A percentile compares a stretch with the other conserved stretches of the same genome.
phyloP scores from a whole-genome alignment of 2,888 invertebrate species.

The Crioceris asparagi region DNA sequence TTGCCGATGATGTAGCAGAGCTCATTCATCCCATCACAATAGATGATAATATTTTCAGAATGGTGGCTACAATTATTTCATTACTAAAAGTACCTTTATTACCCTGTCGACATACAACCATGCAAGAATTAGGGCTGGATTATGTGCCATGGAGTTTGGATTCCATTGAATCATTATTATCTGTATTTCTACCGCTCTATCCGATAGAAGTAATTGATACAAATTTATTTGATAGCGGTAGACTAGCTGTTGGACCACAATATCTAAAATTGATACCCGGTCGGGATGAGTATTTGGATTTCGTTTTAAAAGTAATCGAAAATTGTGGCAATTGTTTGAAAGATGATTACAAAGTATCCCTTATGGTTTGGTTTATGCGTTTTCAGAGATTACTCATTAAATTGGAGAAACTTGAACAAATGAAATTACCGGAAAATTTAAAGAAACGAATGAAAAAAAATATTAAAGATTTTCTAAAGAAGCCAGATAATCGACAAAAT shows the following conservation, averaged over 20 bases:
- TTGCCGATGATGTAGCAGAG: constrained; percentile 51
- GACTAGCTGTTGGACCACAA: constrained; percentile 48
- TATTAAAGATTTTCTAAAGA: constrained; percentile 46
- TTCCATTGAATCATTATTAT: constrained; percentile 42
- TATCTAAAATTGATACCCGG: constrained; percentile 49
- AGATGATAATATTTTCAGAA: constrained; percentile 45
- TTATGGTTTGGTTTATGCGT: constrained; percentile 50
- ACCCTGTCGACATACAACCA: constrained; percentile 39
- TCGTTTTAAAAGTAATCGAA: constrained; percentile 42
- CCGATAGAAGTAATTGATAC: constrained; percentile 29
- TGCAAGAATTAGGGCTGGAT: constrained; percentile 37
- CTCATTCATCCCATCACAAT: constrained; percentile 58
- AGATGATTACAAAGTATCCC: constrained; percentile 41
- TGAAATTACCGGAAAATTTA: constrained; percentile 36
- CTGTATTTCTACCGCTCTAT: constrained; percentile 33
- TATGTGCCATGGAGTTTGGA: constrained; percentile 41
- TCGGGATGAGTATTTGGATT: constrained; percentile 47
- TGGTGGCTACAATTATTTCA: constrained; percentile 48
- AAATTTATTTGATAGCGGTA: constrained; percentile 34
- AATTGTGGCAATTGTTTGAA: constrained; percentile 42
- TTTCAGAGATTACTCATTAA: constrained; percentile 47
- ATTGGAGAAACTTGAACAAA: constrained; percentile 37
- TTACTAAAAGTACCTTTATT: constrained; percentile 47
- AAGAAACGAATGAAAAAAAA: constrained; percentile 42
- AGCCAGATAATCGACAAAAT: constrained; percentile 44